Percentiles rank a stretch among this genome's conserved stretches.
phyloP scores from a whole-genome alignment of 2,888 invertebrate genomes.

The Andrena praecox region DNA sequence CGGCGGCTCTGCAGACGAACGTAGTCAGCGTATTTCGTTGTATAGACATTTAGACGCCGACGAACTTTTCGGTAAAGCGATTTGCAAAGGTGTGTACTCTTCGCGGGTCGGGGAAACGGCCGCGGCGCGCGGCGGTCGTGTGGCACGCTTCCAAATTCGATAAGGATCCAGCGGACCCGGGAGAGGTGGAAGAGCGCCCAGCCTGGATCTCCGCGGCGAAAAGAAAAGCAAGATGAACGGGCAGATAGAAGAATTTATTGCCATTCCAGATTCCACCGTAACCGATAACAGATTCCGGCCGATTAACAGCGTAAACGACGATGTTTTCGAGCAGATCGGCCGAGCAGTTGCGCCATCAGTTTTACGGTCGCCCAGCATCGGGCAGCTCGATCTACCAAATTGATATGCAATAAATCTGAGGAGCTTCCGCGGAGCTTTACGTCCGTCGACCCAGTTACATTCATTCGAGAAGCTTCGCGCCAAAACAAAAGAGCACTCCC shows the following conservation, averaged over 20 bases:
- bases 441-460: slow-evolving; percentile 48
- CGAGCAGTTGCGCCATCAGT: background rate
- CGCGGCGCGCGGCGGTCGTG: slow-evolving; percentile 41
- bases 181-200: slow-evolving; percentile 11
- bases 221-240: slow-evolving; percentile 63
- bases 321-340: background rate
- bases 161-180: slow-evolving; percentile 60
- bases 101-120: slow-evolving; percentile 38
- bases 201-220: slow-evolving; percentile 44
- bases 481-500: slow-evolving; percentile 6
- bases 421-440: background rate
- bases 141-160: slow-evolving; percentile 70
- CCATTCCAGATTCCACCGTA: slow-evolving; percentile 39
- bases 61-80: slow-evolving; percentile 51
- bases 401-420: background rate
- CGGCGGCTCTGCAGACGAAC: slow-evolving; percentile 6
- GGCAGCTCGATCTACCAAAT: background rate
- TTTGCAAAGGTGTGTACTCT: slow-evolving; percentile 62
- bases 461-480: background rate
- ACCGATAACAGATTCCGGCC: slow-evolving; percentile 57
- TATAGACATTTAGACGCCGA: slow-evolving; percentile 55
- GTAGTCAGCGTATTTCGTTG: slow-evolving; percentile 48
- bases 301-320: slow-evolving; percentile 48
- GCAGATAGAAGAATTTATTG: slow-evolving; percentile 64
- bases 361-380: background rate